Conservation (phyloP, 2,888 invertebrate genomes). For the Melitaea athalia region DNA sequence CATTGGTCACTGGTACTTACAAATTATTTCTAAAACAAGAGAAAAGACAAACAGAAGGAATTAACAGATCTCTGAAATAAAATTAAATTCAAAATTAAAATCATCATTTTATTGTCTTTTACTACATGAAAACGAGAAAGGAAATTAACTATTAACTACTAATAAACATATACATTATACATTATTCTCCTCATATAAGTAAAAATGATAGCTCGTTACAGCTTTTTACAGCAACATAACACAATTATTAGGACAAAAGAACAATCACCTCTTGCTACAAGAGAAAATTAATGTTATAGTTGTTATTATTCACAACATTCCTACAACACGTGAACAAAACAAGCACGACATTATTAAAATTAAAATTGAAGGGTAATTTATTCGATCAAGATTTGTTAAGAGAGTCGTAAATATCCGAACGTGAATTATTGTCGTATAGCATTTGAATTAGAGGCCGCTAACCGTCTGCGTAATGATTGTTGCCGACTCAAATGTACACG, state of each 20-base stretch:
- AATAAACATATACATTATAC: too few relatives aligned
- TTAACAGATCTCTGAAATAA: neutral
- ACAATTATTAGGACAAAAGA: conserved; percentile 1
- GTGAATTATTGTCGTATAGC: conserved; percentile 21
- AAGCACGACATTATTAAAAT: conserved; percentile 16
- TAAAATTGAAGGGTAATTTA: conserved; percentile 36
- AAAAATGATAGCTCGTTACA: neutral
- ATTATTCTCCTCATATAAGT: neutral
- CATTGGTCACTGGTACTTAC: neutral
- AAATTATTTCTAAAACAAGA: neutral
- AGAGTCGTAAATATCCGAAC: conserved; percentile 23
- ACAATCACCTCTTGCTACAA: neutral
- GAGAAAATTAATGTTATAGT: neutral
- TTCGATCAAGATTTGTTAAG: conserved; percentile 38
- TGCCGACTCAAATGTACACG: conserved; percentile 22
- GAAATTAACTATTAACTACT: neutral
- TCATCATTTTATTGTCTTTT: conserved; percentile 5
- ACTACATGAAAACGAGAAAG: neutral
- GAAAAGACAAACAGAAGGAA: neutral
- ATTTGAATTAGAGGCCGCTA: conserved; percentile 6
- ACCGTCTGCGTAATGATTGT: conserved; percentile 26
- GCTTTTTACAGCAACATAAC: neutral
- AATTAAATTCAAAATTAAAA: neutral
- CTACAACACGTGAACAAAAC: conserved; percentile 1
- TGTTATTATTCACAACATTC: neutral